These are phyloP conservation scores for Dermatophagoides farinae DNA, from an alignment of 1,140 invertebrate species.

Conservation along the genomic window DNA sequence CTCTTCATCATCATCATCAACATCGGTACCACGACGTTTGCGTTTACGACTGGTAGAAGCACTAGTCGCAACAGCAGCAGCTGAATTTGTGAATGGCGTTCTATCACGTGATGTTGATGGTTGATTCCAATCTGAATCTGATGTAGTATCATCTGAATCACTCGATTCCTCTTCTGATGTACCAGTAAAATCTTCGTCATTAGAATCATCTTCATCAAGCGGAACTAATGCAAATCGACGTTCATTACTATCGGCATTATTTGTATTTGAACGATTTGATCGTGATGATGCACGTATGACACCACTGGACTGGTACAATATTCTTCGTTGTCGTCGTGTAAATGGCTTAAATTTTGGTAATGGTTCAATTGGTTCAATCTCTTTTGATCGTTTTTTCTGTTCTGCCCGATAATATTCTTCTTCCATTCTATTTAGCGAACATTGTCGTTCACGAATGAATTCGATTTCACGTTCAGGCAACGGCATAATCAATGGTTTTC, in stretches of 20 bases:
- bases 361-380: conserved; percentile 7
- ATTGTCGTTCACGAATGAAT: not conserved
- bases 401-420: conserved; percentile 6
- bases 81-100: not conserved
- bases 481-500: not conserved
- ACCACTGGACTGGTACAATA: conserved; percentile 16
- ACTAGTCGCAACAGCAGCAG: not conserved
- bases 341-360: not conserved
- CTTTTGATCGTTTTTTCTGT: not conserved
- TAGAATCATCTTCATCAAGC: conserved; percentile 13
- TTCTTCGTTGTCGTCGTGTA: conserved; percentile 15
- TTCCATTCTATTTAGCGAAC: not conserved
- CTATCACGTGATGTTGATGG: not conserved
- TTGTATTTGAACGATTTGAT: no score
- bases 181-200: conserved; percentile 4
- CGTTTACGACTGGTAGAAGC: not conserved
- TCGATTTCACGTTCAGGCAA: not conserved
- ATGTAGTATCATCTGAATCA: conserved; percentile 15
- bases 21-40: not conserved
- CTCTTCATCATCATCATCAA: no score
- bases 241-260: not conserved
- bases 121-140: not conserved
- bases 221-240: not conserved
- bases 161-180: conserved; percentile 15
- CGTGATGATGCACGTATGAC: not conserved